Base-by-base conservation (phyloP, 2,113 vertebrate genomes). In the Ictidomys tridecemlineatus region DNA sequence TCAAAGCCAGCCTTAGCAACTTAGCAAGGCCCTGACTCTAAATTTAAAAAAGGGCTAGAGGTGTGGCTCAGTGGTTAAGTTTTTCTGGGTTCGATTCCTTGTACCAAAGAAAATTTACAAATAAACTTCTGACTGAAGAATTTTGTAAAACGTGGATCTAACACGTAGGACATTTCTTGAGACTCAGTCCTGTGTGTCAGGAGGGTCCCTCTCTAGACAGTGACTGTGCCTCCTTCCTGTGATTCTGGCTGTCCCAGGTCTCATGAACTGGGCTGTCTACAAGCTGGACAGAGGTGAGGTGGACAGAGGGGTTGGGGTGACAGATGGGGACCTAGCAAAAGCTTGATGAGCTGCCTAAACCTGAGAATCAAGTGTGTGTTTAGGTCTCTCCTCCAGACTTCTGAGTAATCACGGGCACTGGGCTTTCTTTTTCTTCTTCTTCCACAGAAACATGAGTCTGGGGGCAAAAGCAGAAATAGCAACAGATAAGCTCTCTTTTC, bases 391-490 rank as follows among this genome's bases (percentile, higher is more conserved):
- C 79, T 77, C 48, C 34, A 58, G 26, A 56, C 37, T 58, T 92
- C 32, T 51, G 12, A 73, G 26, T 73, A n/a, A 45, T 85, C 53
- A 5, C 24, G 88, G n/a, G 97, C 53, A 9, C 39, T 88, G 34
- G 79, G 13, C 20, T 72, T 51, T 65, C 5, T 93, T 20, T 48
- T 39, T 37, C 30, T 65, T 72, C n/a, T 96, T 53, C 86, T 70
- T 80, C 56, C 86, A 95, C 97, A 99, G 99, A 98, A 99, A 99
- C 97, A 79, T 99, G 85, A 99, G 93, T 96, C 98, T 99, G 73
- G 99, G 99, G 95, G 99, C 99, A 97, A 99, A 99, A 98, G 98
- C 99, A 51, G 99, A 99, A 98, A 98, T 97, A 70, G 99, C 99
- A 0, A 99, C 98, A 22, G 99, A 99, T 78, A 99, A 99, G 97